Evolutionary conservation across 37 sponge, comb jelly and placozoan species (phyloP).

Genomic region (Haliclona indistincta): DNA sequence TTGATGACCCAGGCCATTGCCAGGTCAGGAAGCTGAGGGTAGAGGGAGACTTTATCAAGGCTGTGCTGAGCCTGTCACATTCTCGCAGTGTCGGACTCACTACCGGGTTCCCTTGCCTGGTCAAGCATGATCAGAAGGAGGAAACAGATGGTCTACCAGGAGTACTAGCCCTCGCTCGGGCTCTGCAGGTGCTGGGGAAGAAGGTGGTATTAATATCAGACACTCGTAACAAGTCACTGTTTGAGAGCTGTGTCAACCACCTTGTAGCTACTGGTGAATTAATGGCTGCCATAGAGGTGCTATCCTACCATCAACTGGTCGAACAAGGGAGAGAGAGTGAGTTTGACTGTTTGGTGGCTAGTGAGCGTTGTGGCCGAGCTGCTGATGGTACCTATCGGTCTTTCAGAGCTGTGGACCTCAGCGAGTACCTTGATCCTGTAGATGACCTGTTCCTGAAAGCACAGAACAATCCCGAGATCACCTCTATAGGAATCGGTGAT

Average conservation of each 20-base stretch:
- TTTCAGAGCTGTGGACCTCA: conserved; percentile 69
- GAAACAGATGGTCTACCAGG: conserved; percentile 89
- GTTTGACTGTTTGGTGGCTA: conserved; percentile 82
- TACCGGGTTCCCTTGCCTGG: conserved; percentile 67
- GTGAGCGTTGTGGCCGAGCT: conserved; percentile 76
- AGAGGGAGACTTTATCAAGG: conserved; percentile 54
- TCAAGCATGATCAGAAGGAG: conserved; percentile 39
- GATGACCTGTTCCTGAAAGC: conserved; percentile 70
- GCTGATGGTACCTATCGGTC: conserved; percentile 73
- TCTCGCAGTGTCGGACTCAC: conserved; percentile 67
- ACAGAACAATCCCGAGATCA: conserved; percentile 11
- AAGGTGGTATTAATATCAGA: conserved; percentile 48
- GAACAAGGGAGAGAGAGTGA: conserved; percentile 5
- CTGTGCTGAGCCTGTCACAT: conserved; percentile 65
- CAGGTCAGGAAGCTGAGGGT: conserved; percentile 41
- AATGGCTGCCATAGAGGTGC: conserved; percentile 8
- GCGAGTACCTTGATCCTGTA: conserved; percentile 53
- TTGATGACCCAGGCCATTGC: conserved; percentile 66
- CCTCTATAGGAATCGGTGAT: conserved; percentile 88
- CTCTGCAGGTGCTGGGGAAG: conserved; percentile 57
- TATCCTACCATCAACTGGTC: conserved; percentile 9
- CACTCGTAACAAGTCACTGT: background rate
- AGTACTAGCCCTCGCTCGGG: conserved; percentile 64
- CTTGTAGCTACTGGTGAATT: conserved; percentile 25
- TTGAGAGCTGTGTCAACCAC: conserved; percentile 24